Base-by-base conservation (phyloP, 2,113 vertebrate genomes). In the Mustela lutreola region DNA sequence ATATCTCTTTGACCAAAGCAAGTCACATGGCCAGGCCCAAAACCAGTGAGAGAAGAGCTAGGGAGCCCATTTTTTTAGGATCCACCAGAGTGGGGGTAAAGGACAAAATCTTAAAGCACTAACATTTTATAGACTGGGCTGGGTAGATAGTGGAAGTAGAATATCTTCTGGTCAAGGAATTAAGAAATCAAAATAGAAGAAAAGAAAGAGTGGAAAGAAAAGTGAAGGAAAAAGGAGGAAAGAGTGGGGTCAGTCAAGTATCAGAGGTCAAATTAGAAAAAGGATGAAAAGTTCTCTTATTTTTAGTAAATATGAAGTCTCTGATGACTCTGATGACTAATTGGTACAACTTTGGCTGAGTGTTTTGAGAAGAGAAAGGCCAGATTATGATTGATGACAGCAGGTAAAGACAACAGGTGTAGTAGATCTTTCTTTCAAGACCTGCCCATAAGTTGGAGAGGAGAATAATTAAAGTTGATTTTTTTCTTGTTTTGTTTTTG, bases 111-210 rank as follows among this genome's bases (percentile, higher is more conserved):
- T 45, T 39, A 45, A 76, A 56, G 11, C 14, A 36, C 62, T 95
- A n/a, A 36, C 31, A 26, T 42, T 91, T 97, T 79, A 79, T 39
- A 28, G 22, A 71, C 63, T 14, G 4, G 21, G 16, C 24, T 53
- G 39, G 36, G 9, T 58, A 18, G 56, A 75, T 91, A 48, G 63
- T 65, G 14, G 28, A 94, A 67, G n/a, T 91, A 53, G 50, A 75
- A 21, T 88, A 71, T 70, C 15, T 70, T 45, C 28, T 87, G 33
- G 26, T 48, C 67, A 85, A 85, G 1, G 24, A n/a, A 89, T 60
- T 91, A 58, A 67, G n/a, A 88, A 73, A 79, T 75, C 28, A 56
- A 87, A 71, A 87, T 71, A 53, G 36, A 85, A 84, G 93, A 36
- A 92, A 60, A 86, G 31, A 67, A 89, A 86, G n/a, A 75, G 24